phyloP scores from a whole-genome alignment of 2,888 invertebrate species.

The Limnephilus marmoratus region DNA sequence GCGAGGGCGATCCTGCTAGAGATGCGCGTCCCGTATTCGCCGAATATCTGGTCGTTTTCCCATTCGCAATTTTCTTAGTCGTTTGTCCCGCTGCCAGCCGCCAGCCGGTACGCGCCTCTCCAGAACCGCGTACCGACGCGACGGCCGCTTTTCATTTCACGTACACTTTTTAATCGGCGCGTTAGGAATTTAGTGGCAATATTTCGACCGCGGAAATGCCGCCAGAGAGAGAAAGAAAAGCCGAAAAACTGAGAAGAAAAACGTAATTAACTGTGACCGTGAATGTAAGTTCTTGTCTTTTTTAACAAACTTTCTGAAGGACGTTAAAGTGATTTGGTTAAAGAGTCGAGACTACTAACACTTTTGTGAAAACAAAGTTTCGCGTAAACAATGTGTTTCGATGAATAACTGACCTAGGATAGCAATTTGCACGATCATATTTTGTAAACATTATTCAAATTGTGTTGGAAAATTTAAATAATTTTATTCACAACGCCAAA shows the following conservation, averaged over 20 bases:
- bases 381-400: slow-evolving; percentile 7
- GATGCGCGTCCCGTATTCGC: slow-evolving; percentile 56
- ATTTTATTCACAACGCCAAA: background rate
- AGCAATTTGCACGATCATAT: background rate
- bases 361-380: background rate
- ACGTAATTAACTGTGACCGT: slow-evolving; percentile 5
- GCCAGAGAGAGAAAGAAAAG: slow-evolving; percentile 25
- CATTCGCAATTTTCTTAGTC: slow-evolving; percentile 58
- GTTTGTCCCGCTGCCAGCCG: slow-evolving; percentile 52
- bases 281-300: slow-evolving; percentile 45
- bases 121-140: slow-evolving; percentile 23
- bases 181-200: slow-evolving; percentile 30
- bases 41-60: slow-evolving; percentile 55
- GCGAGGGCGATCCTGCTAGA: slow-evolving; percentile 24
- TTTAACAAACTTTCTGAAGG: slow-evolving; percentile 22
- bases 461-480: slow-evolving; percentile 5
- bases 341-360: background rate
- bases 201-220: slow-evolving; percentile 25
- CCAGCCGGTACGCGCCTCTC: slow-evolving; percentile 49
- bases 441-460: slow-evolving; percentile 9
- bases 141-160: slow-evolving; percentile 28
- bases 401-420: slow-evolving; percentile 36
- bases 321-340: slow-evolving; percentile 25
- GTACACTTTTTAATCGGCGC: slow-evolving; percentile 39
- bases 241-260: slow-evolving; percentile 40